Evolutionary conservation across 2,888 invertebrate genomes (phyloP).

Genomic region (Poecilobothrus nobilitatus): DNA sequence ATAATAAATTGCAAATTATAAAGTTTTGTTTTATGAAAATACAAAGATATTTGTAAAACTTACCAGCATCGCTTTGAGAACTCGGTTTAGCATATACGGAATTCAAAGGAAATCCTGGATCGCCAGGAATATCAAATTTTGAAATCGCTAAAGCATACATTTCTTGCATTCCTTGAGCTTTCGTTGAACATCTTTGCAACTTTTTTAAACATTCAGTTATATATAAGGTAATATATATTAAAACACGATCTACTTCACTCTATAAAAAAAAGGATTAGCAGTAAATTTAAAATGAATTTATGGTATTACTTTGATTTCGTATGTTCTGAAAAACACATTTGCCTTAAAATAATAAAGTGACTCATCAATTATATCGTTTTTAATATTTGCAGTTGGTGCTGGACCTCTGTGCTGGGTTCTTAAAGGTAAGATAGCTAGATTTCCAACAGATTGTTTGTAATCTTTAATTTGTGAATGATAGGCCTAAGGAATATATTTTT

Average conservation of each 20-base stretch:
- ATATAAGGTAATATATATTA: constrained; percentile 95
- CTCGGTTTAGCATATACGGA: constrained; percentile 87
- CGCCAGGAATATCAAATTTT: constrained; percentile 94
- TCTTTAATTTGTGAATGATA: constrained; percentile 88
- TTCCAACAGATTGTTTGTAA: constrained; percentile 69
- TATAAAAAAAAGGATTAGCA: constrained; percentile 43
- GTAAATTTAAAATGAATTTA: not conserved
- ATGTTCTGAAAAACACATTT: constrained; percentile 97
- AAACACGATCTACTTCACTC: constrained; percentile 92
- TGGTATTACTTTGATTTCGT: constrained; percentile 85
- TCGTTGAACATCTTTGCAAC: constrained; percentile 82
- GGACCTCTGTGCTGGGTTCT: constrained; percentile 89
- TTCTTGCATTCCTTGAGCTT: constrained; percentile 84
- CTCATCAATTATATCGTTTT: constrained; percentile 92
- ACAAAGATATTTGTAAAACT: constrained; percentile 17
- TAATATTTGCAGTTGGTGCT: constrained; percentile 65
- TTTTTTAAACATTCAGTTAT: constrained; percentile 96
- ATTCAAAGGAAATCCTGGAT: constrained; percentile 87
- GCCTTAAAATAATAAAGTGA: constrained; percentile 96
- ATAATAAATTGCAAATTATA: constrained; percentile 30
- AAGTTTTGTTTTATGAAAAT: not conserved
- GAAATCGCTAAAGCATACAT: constrained; percentile 93
- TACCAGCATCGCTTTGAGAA: constrained; percentile 71
- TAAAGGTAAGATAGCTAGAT: constrained; percentile 86
- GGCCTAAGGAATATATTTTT: constrained; percentile 52